phyloP scores from a whole-genome alignment of 2,888 invertebrate species.

The Dynastes maya region DNA sequence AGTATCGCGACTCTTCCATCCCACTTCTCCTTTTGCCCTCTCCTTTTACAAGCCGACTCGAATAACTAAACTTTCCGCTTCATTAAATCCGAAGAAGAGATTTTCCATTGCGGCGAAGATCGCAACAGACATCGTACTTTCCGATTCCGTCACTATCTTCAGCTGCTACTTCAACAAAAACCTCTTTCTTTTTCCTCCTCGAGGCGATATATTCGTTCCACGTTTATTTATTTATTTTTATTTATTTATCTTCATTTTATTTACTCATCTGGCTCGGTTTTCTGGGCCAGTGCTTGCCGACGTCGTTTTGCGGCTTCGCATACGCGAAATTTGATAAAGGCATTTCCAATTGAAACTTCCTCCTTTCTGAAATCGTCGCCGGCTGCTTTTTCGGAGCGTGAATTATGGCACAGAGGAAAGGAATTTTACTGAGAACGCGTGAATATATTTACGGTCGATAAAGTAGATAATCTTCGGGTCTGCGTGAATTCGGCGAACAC shows the following conservation, averaged over 20 bases:
- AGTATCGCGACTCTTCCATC: no score
- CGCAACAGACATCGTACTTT: conserved; percentile 24
- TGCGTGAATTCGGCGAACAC: no score
- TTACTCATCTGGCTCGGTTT: conserved; percentile 2
- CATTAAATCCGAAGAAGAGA: conserved; percentile 43
- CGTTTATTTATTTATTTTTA: conserved; percentile 27
- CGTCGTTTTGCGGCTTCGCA: not conserved
- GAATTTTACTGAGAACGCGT: not conserved
- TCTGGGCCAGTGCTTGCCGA: not conserved
- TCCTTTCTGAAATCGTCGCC: not conserved
- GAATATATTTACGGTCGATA: conserved; percentile 9
- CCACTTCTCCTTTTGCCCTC: not conserved
- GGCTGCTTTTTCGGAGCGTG: not conserved
- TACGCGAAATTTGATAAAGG: not conserved
- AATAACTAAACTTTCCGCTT: conserved; percentile 42
- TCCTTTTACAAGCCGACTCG: not conserved
- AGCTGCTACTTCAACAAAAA: not conserved
- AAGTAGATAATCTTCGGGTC: not conserved
- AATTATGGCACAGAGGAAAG: not conserved
- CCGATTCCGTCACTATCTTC: not conserved
- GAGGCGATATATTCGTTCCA: not conserved
- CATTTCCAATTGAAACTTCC: conserved; percentile 12
- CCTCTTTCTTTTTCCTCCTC: not conserved
- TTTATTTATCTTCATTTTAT: not conserved
- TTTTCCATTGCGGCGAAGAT: conserved; percentile 30